These are phyloP conservation scores for Poecilia wingei DNA, from an alignment of 2,797 vertebrate species.

Conservation along the genomic window DNA sequence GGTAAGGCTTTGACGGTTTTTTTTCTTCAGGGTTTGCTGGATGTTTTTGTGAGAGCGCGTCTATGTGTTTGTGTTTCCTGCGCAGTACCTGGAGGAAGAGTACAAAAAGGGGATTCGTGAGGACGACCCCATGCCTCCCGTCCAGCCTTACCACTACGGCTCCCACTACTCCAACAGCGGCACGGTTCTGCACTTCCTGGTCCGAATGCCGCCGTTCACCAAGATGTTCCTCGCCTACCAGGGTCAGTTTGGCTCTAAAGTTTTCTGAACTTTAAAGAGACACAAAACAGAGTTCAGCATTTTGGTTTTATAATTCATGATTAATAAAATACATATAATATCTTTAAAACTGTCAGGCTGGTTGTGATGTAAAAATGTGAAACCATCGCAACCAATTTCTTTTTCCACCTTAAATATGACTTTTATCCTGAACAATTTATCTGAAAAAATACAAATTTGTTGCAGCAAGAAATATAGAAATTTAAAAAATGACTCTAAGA, in stretches of 20 bases:
- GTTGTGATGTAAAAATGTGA: neutral
- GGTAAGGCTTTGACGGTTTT: constrained; percentile 68
- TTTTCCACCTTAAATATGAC: neutral
- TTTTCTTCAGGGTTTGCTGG: neutral
- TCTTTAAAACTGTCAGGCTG: neutral
- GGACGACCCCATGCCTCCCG: constrained; percentile 98
- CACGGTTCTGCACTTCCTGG: constrained; percentile 96
- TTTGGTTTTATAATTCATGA: neutral
- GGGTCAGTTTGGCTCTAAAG: constrained; percentile 77
- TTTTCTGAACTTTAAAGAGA: neutral
- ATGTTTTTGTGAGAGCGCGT: neutral
- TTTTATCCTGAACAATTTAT: neutral
- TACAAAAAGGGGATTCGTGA: constrained; percentile 93
- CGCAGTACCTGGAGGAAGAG: constrained; percentile 96
- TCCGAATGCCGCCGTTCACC: constrained; percentile 97
- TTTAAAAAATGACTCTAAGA: neutral
- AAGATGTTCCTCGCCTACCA: constrained; percentile 99
- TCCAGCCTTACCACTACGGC: constrained; percentile 98
- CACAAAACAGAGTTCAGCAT: neutral
- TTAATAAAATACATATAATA: neutral
- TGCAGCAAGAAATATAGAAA: neutral
- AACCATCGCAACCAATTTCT: neutral
- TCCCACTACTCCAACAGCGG: constrained; percentile 99
- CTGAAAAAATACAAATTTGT: neutral
- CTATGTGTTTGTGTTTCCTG: constrained; percentile 1